phyloP scores from a whole-genome alignment of 1,140 invertebrate genomes.

The Drosophila bifasciata region DNA sequence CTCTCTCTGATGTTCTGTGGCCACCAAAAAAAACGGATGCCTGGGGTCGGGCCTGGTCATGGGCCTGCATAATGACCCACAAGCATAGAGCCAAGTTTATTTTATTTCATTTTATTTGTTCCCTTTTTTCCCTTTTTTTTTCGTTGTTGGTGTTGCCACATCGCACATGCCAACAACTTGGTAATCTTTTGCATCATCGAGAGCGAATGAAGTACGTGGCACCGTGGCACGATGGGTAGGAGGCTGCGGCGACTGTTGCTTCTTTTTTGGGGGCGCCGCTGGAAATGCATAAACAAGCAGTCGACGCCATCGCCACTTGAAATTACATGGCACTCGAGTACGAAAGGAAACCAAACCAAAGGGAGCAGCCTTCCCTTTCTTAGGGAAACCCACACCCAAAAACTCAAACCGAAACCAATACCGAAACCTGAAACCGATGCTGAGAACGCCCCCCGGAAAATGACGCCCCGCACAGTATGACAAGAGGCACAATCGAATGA shows the following conservation, averaged over 20 bases:
- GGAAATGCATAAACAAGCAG: slow-evolving; percentile 76
- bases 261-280: slow-evolving; percentile 31
- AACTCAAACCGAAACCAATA: slow-evolving; percentile 1
- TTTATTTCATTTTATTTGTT: slow-evolving; percentile 26
- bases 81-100: slow-evolving; percentile 60
- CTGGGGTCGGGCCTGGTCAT: neutral
- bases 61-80: slow-evolving; percentile 75
- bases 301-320: slow-evolving; percentile 39
- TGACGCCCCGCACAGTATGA: slow-evolving; percentile 20
- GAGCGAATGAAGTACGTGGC: slow-evolving; percentile 72
- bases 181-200: slow-evolving; percentile 81
- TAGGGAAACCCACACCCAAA: neutral
- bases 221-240: slow-evolving; percentile 2
- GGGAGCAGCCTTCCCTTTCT: neutral
- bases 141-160: neutral
- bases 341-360: neutral
- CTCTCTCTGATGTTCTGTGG: slow-evolving; percentile 33
- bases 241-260: slow-evolving; percentile 59
- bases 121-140: slow-evolving; percentile 4
- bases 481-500: slow-evolving; percentile 4
- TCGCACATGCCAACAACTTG: slow-evolving; percentile 71
- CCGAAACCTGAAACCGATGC: neutral
- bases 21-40: slow-evolving; percentile 23
- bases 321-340: slow-evolving; percentile 40
- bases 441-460: neutral